These are phyloP conservation scores for Theristicus caerulescens DNA, from an alignment of 2,113 vertebrate species.

Conservation along the genomic window DNA sequence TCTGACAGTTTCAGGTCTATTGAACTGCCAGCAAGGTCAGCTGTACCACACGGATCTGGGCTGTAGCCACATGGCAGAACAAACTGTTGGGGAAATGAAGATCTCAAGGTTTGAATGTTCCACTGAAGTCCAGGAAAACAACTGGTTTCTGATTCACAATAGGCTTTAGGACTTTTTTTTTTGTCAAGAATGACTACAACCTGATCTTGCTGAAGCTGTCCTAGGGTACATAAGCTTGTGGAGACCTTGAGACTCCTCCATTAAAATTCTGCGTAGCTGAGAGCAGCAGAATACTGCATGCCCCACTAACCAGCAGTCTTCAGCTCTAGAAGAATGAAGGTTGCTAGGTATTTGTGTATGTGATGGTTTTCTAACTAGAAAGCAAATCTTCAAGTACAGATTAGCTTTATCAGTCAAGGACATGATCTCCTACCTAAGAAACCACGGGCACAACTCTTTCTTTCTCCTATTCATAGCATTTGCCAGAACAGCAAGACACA, in stretches of 20 bases:
- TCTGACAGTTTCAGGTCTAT: not conserved
- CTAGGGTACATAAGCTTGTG: not conserved
- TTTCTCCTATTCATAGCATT: not conserved
- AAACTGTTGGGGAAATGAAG: not conserved
- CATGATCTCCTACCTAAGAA: not conserved
- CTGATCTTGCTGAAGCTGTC: not conserved
- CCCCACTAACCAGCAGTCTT: not conserved
- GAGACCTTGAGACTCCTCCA: not conserved
- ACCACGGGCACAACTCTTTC: not conserved
- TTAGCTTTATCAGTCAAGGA: not conserved
- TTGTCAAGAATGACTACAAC: not conserved
- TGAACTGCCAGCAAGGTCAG: not conserved
- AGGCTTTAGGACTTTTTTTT: not conserved
- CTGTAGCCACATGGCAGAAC: not conserved
- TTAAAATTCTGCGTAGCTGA: not conserved
- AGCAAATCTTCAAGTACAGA: not conserved
- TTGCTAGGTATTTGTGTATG: fast-evolving
- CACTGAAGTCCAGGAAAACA: not conserved
- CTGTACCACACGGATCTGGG: not conserved
- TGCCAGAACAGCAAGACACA: not conserved
- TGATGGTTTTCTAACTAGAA: not conserved
- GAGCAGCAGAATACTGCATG: not conserved
- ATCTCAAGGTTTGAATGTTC: not conserved
- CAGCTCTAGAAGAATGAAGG: not conserved
- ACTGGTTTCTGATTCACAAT: not conserved